Conservation (phyloP, 2,113 vertebrate species). For the Takifugu bimaculatus region DNA sequence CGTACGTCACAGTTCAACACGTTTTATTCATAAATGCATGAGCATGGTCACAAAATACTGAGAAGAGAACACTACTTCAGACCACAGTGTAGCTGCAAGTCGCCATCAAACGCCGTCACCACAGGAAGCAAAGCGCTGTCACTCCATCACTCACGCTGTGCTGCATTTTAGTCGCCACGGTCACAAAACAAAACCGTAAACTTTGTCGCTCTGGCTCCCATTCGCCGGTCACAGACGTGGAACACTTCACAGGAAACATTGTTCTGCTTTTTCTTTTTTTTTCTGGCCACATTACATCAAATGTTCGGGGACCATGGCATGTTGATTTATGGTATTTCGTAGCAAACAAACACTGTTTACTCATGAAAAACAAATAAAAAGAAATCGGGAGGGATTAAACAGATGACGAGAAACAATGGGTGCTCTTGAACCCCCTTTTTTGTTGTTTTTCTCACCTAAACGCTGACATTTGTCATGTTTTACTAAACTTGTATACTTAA, state of each 20-base stretch:
- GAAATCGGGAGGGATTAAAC: conserved; percentile 53
- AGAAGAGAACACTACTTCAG: conserved; percentile 33
- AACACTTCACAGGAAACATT: conserved; percentile 19
- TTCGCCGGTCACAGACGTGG: conserved; percentile 20
- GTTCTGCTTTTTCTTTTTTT: conserved; percentile 7
- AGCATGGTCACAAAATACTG: conserved; percentile 57
- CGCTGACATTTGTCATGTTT: conserved; percentile 20
- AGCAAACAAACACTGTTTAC: conserved; percentile 4
- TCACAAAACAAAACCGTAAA: conserved; percentile 32
- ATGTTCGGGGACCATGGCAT: conserved; percentile 37
- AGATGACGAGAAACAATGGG: conserved; percentile 21
- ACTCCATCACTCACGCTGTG: conserved; percentile 27
- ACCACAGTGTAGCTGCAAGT: conserved; percentile 37
- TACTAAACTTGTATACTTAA: not conserved
- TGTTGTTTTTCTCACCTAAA: conserved; percentile 30
- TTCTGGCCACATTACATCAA: conserved; percentile 35
- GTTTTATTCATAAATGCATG: conserved; percentile 61
- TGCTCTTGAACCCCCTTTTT: conserved; percentile 13
- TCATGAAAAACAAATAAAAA: conserved; percentile 3
- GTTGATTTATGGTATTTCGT: conserved; percentile 2
- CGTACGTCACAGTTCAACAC: conserved; percentile 25
- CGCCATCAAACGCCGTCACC: conserved; percentile 13
- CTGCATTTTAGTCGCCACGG: conserved; percentile 39
- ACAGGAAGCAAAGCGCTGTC: conserved; percentile 36
- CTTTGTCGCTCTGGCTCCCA: conserved; percentile 40